Evolutionary conservation across 2,888 invertebrate species (phyloP).

Genomic region (Synergus gifuensis): DNA sequence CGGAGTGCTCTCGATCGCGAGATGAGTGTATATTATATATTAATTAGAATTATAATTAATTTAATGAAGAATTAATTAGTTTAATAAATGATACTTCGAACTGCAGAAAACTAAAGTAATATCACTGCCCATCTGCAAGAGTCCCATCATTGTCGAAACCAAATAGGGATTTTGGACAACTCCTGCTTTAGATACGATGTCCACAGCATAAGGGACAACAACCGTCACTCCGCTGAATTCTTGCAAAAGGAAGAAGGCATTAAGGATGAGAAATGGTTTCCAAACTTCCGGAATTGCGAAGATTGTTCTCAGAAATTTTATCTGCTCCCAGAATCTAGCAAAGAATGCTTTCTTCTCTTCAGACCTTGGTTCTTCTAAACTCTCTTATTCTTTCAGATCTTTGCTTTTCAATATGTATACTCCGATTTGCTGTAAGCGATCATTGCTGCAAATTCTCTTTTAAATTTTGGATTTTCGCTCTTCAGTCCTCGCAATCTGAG

Average conservation of each 20-base stretch:
- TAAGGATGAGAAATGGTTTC: constrained; percentile 59
- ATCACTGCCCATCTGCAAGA: constrained; percentile 50
- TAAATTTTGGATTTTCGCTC: constrained; percentile 54
- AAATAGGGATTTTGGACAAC: constrained; percentile 55
- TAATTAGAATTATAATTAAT: too few relatives aligned
- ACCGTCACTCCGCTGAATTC: constrained; percentile 59
- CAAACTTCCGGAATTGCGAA: constrained; percentile 58
- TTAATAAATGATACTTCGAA: constrained; percentile 49
- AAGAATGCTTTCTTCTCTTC: too few relatives aligned
- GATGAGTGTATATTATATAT: neutral
- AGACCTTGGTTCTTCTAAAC: too few relatives aligned
- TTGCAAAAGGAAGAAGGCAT: constrained; percentile 57
- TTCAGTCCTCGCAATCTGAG: constrained; percentile 71
- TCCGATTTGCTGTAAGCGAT: constrained; percentile 50
- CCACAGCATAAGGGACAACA: constrained; percentile 56
- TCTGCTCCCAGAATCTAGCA: too few relatives aligned
- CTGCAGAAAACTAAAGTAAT: constrained; percentile 51
- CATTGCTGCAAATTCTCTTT: constrained; percentile 57
- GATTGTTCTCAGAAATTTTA: too few relatives aligned
- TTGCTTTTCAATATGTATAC: neutral
- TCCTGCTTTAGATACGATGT: constrained; percentile 52
- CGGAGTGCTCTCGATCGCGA: too few relatives aligned
- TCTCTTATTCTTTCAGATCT: too few relatives aligned
- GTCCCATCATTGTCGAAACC: constrained; percentile 54
- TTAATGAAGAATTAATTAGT: neutral